Conservation (phyloP, 1,140 invertebrate genomes). For the Popillia japonica region DNA sequence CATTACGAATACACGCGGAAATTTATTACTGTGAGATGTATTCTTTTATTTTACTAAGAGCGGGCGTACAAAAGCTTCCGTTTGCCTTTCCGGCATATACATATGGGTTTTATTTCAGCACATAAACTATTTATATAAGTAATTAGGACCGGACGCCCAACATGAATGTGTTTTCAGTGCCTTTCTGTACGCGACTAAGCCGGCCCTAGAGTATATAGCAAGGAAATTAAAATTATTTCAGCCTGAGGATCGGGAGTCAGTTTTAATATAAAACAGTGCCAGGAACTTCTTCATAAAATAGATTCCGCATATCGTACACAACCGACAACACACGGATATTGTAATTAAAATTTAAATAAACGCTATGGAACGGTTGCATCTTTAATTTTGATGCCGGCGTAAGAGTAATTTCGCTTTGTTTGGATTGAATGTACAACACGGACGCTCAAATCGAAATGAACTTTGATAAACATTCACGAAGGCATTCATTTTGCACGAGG, state of each 20-base stretch:
- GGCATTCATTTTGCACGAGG: too few species aligned
- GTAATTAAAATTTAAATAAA: slow-evolving; percentile 2
- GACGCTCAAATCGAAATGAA: too few species aligned
- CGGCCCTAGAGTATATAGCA: too few species aligned
- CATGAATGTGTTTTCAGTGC: neutral
- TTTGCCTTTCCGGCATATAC: neutral
- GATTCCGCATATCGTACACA: neutral
- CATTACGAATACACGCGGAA: slow-evolving; percentile 4
- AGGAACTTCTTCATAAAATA: neutral
- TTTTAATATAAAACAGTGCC: slow-evolving; percentile 3
- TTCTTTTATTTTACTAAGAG: neutral
- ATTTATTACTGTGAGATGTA: neutral
- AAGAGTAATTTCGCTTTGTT: neutral
- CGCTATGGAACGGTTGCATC: neutral
- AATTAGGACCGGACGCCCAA: slow-evolving; percentile 7
- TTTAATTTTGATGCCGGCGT: neutral
- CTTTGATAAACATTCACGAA: too few species aligned
- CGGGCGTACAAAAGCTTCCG: slow-evolving; percentile 2
- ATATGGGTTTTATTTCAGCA: neutral
- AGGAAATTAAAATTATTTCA: slow-evolving; percentile 12
- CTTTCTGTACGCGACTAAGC: neutral
- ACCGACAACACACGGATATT: neutral
- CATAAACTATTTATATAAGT: slow-evolving; percentile 12
- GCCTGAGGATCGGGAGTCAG: neutral
- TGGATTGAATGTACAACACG: too few species aligned